phyloP scores from a whole-genome alignment of 2,113 vertebrate species.

The Sakesphorus luctuosus region DNA sequence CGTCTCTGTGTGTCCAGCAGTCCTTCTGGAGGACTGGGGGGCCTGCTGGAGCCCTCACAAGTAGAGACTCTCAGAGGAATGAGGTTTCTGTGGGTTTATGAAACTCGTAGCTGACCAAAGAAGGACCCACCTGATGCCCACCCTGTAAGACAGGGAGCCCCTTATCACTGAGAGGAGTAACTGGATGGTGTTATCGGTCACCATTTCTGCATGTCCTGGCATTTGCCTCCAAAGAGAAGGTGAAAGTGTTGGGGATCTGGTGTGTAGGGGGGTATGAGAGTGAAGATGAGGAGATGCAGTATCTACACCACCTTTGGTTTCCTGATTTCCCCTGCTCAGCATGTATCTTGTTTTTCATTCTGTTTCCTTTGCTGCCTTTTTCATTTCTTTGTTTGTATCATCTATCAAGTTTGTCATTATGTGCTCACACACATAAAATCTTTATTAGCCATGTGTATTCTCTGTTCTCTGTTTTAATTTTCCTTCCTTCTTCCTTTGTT shows the following conservation, averaged over 20 bases:
- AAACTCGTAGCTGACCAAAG: neutral
- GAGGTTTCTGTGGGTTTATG: neutral
- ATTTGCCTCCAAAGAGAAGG: neutral
- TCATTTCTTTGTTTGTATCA: neutral
- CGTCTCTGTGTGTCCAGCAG: neutral
- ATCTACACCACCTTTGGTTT: neutral
- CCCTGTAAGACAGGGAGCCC: accelerated
- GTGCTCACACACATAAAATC: conserved; percentile 23
- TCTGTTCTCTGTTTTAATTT: conserved; percentile 48
- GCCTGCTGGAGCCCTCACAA: neutral
- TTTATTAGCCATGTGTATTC: conserved; percentile 33
- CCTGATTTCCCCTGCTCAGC: neutral
- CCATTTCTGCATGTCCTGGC: neutral
- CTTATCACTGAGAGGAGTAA: neutral
- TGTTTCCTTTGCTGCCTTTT: conserved; percentile 3
- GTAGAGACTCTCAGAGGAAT: neutral
- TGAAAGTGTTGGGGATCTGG: neutral
- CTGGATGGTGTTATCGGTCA: neutral
- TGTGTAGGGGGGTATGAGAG: accelerated
- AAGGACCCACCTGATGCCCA: neutral
- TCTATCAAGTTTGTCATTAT: conserved; percentile 37
- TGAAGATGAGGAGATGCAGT: neutral
- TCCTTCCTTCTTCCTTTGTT: conserved; percentile 11
- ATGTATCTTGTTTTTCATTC: neutral
- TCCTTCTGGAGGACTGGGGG: neutral